Evolutionary conservation across 2,888 invertebrate genomes (phyloP), one percentile per base, ranked within the genome.

Genomic region (Hypolimnas misippus): DNA sequence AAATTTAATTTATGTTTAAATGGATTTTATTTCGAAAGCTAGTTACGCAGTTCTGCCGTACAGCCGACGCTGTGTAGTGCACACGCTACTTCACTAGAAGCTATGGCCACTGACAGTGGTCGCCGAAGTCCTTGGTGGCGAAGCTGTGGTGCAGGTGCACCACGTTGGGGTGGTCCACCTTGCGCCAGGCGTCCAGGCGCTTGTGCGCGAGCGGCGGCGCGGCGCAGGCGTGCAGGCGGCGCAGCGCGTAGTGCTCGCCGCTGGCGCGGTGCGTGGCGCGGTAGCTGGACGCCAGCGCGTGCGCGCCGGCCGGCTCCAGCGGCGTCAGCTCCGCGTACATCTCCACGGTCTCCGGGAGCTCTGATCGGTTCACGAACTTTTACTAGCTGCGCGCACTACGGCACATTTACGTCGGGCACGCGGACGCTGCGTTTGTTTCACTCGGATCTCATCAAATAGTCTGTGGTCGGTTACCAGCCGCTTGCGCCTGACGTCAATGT

Each of bases 161-260:
- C 73, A 99, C 94, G 93, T 99, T 99, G 76, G 98, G 97, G 89
- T 99, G 99, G 79, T 96, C 95, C 62, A 99, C 93, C 87, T 97
- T 96, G 84, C 98, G 98, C 99, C 99, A 99, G 93, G 96, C 94
- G 75, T 99, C 98, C 44, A 98, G 96, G 92, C 98, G 96, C 79
- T 98, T 98, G 44, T 96, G 95, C 74, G 96, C n/a, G 35, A n/a
- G 35, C n/a, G 44, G 21, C 19, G 44, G 44, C 44, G 44, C 42
- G 10, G 10, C 17, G 17, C 42, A 42, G 3, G 42, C 17, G 42
- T 42, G 42, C 17, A 42, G 35, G 25, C 59, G 56, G 63, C 98
- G 94, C 69, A 99, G 90, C 75, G 98, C 98, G 87, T 95, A 97
- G 71, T 95, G 94, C 51, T 95, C 94, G 55, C 98, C 98, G 70